phyloP scores from a whole-genome alignment of 2,888 invertebrate genomes.

The Anthrax anthrax region DNA sequence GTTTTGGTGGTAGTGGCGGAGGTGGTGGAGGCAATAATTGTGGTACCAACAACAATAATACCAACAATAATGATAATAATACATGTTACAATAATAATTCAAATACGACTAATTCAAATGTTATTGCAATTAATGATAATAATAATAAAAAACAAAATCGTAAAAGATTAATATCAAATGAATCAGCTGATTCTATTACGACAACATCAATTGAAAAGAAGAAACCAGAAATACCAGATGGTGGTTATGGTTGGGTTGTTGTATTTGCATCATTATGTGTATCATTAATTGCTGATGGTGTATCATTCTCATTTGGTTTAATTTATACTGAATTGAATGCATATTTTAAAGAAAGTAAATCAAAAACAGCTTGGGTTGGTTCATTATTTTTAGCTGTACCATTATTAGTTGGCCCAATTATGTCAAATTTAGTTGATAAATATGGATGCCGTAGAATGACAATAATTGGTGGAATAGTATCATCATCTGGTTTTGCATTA shows the following conservation, averaged over 20 bases:
- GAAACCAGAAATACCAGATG: conserved; percentile 32
- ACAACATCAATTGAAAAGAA: conserved; percentile 24
- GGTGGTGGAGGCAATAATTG: too few relatives aligned
- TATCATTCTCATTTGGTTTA: conserved; percentile 85
- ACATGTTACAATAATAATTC: background rate
- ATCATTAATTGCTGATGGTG: conserved; percentile 83
- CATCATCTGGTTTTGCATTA: conserved; percentile 60
- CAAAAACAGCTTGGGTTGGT: conserved; percentile 81
- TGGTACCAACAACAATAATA: too few relatives aligned
- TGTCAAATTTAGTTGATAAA: conserved; percentile 71
- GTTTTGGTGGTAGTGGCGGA: too few relatives aligned
- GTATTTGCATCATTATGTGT: conserved; percentile 73
- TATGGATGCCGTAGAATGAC: conserved; percentile 73
- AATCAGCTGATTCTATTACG: conserved; percentile 28
- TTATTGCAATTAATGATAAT: conserved; percentile 13
- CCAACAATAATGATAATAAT: conserved; percentile 6
- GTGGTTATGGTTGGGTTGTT: conserved; percentile 41
- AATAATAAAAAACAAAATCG: conserved; percentile 19
- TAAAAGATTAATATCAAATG: conserved; percentile 27
- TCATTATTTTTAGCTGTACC: conserved; percentile 83
- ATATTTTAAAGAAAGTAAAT: conserved; percentile 66
- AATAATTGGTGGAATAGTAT: conserved; percentile 56
- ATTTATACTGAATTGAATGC: conserved; percentile 69
- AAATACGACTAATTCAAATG: conserved; percentile 7
- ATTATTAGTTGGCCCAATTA: conserved; percentile 65